Percentiles rank a stretch among this genome's conserved stretches.
These are phyloP conservation scores for Cetonia aurata DNA, from an alignment of 2,888 invertebrate genomes.

Conservation along the genomic window DNA sequence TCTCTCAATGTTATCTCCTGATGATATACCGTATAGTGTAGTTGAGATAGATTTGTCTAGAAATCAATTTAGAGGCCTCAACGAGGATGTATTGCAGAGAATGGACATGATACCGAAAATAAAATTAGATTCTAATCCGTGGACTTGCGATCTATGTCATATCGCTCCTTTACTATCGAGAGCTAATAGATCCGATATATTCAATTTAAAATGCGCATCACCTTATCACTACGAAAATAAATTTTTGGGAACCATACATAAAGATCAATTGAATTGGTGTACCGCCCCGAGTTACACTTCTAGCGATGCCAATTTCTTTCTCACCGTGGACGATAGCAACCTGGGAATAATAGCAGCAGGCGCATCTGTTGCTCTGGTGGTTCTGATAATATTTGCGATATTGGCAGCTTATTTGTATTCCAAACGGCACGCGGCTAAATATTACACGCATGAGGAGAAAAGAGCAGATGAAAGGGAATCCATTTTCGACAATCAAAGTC, in stretches of 20 bases:
- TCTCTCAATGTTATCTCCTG: conserved; percentile 71
- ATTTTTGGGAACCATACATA: conserved; percentile 63
- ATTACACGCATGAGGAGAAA: conserved; percentile 86
- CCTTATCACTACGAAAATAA: conserved; percentile 73
- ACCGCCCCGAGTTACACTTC: conserved; percentile 70
- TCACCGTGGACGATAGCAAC: conserved; percentile 70
- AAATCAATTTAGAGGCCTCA: conserved; percentile 77
- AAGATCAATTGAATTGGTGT: conserved; percentile 68
- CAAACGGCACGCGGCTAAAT: conserved; percentile 80
- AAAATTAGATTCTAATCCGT: conserved; percentile 73
- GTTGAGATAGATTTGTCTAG: conserved; percentile 79
- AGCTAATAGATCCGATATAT: conserved; percentile 69
- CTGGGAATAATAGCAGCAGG: conserved; percentile 69
- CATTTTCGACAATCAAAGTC: conserved; percentile 66
- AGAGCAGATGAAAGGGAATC: conserved; percentile 64
- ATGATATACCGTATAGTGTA: conserved; percentile 70
- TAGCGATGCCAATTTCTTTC: conserved; percentile 66
- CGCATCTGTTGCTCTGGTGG: conserved; percentile 70
- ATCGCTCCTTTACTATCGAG: conserved; percentile 73
- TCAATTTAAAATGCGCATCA: conserved; percentile 71
- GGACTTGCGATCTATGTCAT: conserved; percentile 79
- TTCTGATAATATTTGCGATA: conserved; percentile 66
- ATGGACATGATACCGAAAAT: conserved; percentile 57
- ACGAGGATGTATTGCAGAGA: conserved; percentile 66
- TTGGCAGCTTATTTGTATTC: conserved; percentile 74